These are phyloP conservation scores for Tineola bisselliella DNA, from an alignment of 2,888 invertebrate species.

Conservation along the genomic window DNA sequence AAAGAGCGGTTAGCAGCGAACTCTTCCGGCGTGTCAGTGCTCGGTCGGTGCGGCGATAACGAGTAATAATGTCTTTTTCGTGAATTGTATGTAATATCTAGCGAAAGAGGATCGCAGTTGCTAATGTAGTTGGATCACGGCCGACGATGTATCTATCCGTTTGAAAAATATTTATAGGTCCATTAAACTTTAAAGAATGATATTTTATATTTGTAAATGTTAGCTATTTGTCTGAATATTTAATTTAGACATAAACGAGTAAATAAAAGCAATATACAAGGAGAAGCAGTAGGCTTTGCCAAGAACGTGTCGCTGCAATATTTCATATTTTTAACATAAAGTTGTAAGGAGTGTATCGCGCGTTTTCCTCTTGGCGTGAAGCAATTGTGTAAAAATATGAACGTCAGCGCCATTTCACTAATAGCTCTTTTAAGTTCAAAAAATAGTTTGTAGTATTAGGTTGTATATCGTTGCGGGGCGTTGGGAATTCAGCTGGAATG, in stretches of 20 bases:
- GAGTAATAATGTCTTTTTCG: slow-evolving; percentile 19
- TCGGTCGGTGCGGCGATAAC: slow-evolving; percentile 17
- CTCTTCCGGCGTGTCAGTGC: slow-evolving; percentile 16
- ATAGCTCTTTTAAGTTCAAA: slow-evolving; percentile 20
- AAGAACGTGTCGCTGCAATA: slow-evolving; percentile 12
- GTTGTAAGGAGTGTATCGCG: slow-evolving; percentile 13
- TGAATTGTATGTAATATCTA: slow-evolving; percentile 19
- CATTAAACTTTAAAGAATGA: background rate
- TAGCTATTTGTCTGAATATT: no score
- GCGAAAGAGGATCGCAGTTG: background rate
- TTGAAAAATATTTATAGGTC: background rate
- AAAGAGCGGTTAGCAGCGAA: slow-evolving; percentile 15
- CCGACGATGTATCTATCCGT: background rate
- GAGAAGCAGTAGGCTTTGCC: slow-evolving; percentile 14
- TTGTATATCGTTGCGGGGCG: slow-evolving; percentile 21
- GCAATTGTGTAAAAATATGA: slow-evolving; percentile 16
- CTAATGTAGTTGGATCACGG: slow-evolving; percentile 15
- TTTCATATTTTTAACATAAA: slow-evolving; percentile 13
- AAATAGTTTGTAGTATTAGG: slow-evolving; percentile 32
- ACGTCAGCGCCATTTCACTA: slow-evolving; percentile 17
- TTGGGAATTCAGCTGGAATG: slow-evolving; percentile 17
- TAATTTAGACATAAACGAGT: no score
- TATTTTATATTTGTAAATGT: no score
- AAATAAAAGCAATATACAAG: no score
- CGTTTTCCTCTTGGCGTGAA: slow-evolving; percentile 13